These are phyloP conservation scores for Sebastes iracundus DNA, from an alignment of 2,797 vertebrate species.

Conservation along the genomic window DNA sequence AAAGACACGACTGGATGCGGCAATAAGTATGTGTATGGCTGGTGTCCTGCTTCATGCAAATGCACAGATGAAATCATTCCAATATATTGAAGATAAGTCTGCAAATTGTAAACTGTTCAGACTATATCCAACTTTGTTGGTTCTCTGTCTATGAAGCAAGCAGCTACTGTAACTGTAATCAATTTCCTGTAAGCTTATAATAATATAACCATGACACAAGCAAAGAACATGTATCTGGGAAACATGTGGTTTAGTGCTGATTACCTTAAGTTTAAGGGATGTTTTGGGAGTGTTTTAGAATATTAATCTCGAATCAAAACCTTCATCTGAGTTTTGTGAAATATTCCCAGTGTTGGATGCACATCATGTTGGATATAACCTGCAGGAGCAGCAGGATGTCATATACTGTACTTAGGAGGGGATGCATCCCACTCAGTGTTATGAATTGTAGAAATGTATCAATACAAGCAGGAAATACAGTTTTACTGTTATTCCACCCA, in stretches of 20 bases:
- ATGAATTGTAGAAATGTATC: neutral
- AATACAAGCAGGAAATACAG: neutral
- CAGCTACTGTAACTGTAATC: neutral
- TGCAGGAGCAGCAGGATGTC: neutral
- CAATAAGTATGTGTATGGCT: neutral
- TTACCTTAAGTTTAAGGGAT: neutral
- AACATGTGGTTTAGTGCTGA: neutral
- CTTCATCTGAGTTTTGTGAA: neutral
- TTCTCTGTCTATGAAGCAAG: neutral
- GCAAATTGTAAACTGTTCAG: neutral
- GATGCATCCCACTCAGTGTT: neutral
- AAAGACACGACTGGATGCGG: conserved; percentile 29
- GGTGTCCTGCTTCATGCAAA: conserved; percentile 71
- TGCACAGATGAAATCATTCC: conserved; percentile 73
- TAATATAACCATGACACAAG: neutral
- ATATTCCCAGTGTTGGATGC: neutral
- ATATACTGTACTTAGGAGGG: neutral
- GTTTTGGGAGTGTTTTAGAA: neutral
- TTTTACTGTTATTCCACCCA: neutral
- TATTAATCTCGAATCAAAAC: neutral
- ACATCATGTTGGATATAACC: neutral
- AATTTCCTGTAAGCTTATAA: neutral
- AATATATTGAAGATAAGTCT: conserved; percentile 35
- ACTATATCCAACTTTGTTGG: neutral
- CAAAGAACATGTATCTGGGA: neutral